These are phyloP conservation scores for Orientallactaga sibirica DNA, from an alignment of 2,797 vertebrate genomes.

Conservation along the genomic window DNA sequence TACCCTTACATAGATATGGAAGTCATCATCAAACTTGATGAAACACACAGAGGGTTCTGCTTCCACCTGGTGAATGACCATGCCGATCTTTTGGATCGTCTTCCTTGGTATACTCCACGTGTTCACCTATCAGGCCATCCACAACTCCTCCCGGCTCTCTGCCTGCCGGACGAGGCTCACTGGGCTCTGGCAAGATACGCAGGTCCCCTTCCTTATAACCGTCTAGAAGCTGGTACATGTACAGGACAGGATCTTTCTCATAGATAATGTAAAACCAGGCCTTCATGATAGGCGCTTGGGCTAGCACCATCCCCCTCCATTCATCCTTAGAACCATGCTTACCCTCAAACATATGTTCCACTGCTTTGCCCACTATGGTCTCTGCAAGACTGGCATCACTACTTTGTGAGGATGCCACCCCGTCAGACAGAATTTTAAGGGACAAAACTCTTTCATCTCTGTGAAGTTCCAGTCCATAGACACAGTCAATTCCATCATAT, in stretches of 20 bases:
- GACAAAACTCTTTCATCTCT: slow-evolving; percentile 95
- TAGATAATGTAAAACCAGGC: too few relatives aligned
- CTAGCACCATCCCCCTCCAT: too few relatives aligned
- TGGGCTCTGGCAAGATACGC: slow-evolving; percentile 96
- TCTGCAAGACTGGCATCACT: slow-evolving; percentile 93
- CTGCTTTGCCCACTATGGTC: slow-evolving; percentile 95
- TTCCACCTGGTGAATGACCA: slow-evolving; percentile 97
- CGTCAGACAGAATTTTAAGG: slow-evolving; percentile 94
- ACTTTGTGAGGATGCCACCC: slow-evolving; percentile 92
- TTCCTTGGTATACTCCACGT: slow-evolving; percentile 98
- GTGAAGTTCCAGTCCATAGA: slow-evolving; percentile 94
- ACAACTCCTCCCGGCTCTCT: slow-evolving; percentile 93
- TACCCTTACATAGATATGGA: slow-evolving; percentile 71
- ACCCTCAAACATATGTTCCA: slow-evolving; percentile 91
- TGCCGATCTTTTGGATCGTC: slow-evolving; percentile 96
- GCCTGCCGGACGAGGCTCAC: slow-evolving; percentile 92
- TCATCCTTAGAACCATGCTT: too few relatives aligned
- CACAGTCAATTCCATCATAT: too few relatives aligned
- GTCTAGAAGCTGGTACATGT: too few relatives aligned
- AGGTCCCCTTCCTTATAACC: slow-evolving; percentile 97
- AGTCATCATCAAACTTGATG: slow-evolving; percentile 89
- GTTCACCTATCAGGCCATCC: slow-evolving; percentile 96
- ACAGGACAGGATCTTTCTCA: too few relatives aligned
- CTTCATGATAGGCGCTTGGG: too few relatives aligned
- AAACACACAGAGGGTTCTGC: slow-evolving; percentile 97